Evolutionary conservation across 2,888 invertebrate genomes (phyloP), one percentile per base, ranked within the genome.

Genomic region (Rhingia rostrata): DNA sequence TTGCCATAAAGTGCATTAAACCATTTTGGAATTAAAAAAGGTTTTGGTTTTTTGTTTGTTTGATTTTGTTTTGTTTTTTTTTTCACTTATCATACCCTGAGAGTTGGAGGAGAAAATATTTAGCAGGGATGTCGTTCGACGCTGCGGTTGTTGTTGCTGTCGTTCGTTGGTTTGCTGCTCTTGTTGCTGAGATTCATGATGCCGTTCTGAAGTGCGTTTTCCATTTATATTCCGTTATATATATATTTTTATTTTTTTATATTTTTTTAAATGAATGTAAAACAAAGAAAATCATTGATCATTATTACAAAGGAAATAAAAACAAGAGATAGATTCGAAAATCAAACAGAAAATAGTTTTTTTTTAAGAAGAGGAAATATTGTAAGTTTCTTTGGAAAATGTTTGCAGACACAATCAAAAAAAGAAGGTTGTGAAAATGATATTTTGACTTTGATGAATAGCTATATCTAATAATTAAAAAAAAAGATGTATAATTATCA

Each of bases 61-160:
- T 67, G 54, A 22, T 22, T 22, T 22, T 22, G 22, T 22, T 64
- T 72, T 12, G n/a, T 60, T 45, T 61, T 64, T 74, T 69, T 72
- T 79, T 86, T 86, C 82, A 87, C 85, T 87, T 84, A 87, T 88
- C 89, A 88, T 97, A 94, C 96, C 97, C 95, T 97, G 97, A 93
- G 97, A 97, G 93, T 96, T 97, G 93, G 97, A 96, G 94, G 97
- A 97, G 94, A 97, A 97, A 93, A 97, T 95, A 94, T 97, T 97
- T 92, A 97, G 94, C 92, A 97, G 95, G 92, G 97, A 97, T 92
- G 97, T 97, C 92, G 97, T 97, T 93, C 97, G 95, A 92, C 97
- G 96, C 92, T 88, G 88, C 86, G 87, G 88, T 75, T 87, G 91
- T 77, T 87, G 88, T 80, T 87, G 88, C 70, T 87, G 88, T 83